Percentiles rank a stretch among this genome's conserved stretches.
Evolutionary conservation across 2,113 vertebrate species (phyloP).

Genomic region (Rhineura floridana): DNA sequence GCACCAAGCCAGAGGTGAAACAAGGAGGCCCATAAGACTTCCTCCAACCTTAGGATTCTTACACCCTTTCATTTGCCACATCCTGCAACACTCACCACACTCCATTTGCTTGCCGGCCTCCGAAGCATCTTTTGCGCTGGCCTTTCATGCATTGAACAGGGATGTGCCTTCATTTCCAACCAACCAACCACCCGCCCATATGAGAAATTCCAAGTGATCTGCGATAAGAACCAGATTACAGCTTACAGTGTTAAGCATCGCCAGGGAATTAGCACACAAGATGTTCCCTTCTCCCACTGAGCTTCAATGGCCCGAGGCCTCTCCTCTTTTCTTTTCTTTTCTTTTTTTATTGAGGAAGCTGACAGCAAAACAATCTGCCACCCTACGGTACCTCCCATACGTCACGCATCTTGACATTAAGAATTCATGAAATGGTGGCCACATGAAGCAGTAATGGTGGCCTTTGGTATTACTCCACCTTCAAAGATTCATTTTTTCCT

Average conservation of each 20-base stretch:
- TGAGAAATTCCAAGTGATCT: constrained; percentile 62
- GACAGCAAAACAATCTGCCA: background rate
- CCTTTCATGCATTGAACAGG: constrained; percentile 61
- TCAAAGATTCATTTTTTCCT: constrained; percentile 5
- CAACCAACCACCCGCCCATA: background rate
- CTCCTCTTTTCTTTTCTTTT: background rate
- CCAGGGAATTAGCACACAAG: constrained; percentile 66
- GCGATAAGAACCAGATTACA: too few relatives aligned
- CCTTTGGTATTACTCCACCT: background rate
- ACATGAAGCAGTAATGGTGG: background rate
- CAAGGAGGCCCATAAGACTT: too few relatives aligned
- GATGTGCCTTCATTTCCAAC: constrained; percentile 63
- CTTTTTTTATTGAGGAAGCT: background rate
- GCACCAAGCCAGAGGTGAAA: too few relatives aligned
- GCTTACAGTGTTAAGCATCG: constrained; percentile 61
- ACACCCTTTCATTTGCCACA: background rate
- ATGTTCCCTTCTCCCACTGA: constrained; percentile 53
- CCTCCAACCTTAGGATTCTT: too few relatives aligned
- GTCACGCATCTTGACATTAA: background rate
- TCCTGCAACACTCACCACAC: constrained; percentile 33
- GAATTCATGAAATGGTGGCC: background rate
- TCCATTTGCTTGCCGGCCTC: constrained; percentile 38
- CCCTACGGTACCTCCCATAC: background rate
- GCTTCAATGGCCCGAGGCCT: constrained; percentile 43
- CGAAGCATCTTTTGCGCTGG: constrained; percentile 53